phyloP scores from a whole-genome alignment of 2,888 invertebrate species.

The Lamellibrachia satsuma region DNA sequence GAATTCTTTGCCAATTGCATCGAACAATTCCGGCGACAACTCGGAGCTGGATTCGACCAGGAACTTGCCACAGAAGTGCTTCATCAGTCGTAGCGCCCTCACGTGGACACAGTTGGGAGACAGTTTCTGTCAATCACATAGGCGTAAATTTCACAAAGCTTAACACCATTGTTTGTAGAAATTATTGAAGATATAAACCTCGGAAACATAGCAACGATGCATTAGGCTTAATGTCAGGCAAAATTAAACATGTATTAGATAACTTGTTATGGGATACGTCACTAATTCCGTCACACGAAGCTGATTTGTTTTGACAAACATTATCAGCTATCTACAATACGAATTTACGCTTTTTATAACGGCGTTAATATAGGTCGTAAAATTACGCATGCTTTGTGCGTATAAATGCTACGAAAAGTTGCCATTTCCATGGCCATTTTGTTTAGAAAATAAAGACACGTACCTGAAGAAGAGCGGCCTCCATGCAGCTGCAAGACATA shows the following conservation, averaged over 20 bases:
- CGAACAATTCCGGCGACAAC: constrained; percentile 5
- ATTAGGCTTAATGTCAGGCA: not conserved
- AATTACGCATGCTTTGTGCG: no score
- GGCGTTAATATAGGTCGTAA: no score
- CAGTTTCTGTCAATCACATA: not conserved
- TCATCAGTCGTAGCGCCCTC: not conserved
- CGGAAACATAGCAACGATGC: not conserved
- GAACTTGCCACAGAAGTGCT: not conserved
- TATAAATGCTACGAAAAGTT: no score
- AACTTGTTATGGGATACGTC: no score
- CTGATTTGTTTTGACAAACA: no score
- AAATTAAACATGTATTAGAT: not conserved
- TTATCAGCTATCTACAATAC: no score
- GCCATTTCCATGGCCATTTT: no score
- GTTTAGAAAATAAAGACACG: no score
- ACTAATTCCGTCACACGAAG: no score
- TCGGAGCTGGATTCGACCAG: not conserved
- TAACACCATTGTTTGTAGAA: not conserved
- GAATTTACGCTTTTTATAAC: no score
- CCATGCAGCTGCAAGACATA: not conserved
- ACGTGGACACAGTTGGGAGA: not conserved
- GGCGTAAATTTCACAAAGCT: not conserved
- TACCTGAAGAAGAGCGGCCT: not conserved
- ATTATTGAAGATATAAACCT: not conserved
- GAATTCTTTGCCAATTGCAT: not conserved